A percentile compares a stretch with the other conserved stretches of the same genome.
Evolutionary conservation across 2,888 invertebrate genomes (phyloP).

Genomic region (Tetragnatha montana): DNA sequence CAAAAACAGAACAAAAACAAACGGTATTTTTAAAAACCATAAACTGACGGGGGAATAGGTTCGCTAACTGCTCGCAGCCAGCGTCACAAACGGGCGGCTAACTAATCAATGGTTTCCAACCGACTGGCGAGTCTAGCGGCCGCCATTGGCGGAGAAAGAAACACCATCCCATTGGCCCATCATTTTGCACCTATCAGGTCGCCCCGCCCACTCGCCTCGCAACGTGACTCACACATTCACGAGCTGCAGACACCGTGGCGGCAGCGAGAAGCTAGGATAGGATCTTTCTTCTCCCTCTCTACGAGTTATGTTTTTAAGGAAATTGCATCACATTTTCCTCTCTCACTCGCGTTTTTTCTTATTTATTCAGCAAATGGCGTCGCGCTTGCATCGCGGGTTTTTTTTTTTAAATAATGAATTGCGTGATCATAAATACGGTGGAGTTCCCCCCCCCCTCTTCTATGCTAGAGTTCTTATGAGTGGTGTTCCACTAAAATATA

Average conservation of each 20-base stretch:
- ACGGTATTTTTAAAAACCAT: conserved; percentile 55
- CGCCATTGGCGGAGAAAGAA: conserved; percentile 64
- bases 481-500: not conserved
- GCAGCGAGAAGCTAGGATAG: conserved; percentile 43
- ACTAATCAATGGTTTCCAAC: conserved; percentile 66
- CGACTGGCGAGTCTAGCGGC: conserved; percentile 56
- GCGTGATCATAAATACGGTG: not conserved
- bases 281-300: conserved; percentile 17
- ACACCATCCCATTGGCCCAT: conserved; percentile 54
- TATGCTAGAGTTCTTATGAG: not conserved
- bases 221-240: conserved; percentile 66
- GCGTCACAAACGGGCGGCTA: conserved; percentile 64
- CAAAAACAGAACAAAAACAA: conserved; percentile 49
- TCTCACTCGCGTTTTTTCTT: conserved; percentile 18
- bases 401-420: conserved; percentile 34
- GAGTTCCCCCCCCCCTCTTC: not conserved
- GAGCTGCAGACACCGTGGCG: conserved; percentile 61
- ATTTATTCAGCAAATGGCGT: conserved; percentile 38
- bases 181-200: conserved; percentile 70
- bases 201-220: conserved; percentile 59
- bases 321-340: conserved; percentile 49
- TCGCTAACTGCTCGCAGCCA: conserved; percentile 65
- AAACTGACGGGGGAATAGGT: conserved; percentile 48
- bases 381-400: conserved; percentile 4
- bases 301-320: conserved; percentile 65